phyloP scores from a whole-genome alignment of 2,113 vertebrate genomes.

The Nibea albiflora region DNA sequence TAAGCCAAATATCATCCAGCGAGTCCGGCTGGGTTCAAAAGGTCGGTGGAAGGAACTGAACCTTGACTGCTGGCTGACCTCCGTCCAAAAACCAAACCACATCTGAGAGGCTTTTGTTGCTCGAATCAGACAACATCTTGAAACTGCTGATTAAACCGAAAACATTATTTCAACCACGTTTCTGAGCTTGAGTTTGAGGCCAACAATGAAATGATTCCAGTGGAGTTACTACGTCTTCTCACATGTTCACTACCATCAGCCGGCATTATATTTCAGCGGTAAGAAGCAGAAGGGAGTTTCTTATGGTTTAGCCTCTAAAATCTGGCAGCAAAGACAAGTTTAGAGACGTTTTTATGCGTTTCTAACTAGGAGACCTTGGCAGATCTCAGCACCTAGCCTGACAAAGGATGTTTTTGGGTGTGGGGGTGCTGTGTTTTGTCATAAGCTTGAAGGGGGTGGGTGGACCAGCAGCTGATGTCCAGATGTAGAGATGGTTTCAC shows the following conservation, averaged over 20 bases:
- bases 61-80: constrained; percentile 57
- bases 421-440: constrained; percentile 66
- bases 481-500: constrained; percentile 73
- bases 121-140: constrained; percentile 3
- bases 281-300: background rate
- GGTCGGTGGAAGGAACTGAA: constrained; percentile 57
- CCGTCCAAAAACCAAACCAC: constrained; percentile 2
- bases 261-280: background rate
- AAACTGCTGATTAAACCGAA: background rate
- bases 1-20: constrained; percentile 26
- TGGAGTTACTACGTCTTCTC: background rate
- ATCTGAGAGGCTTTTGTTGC: background rate
- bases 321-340: background rate
- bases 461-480: constrained; percentile 74
- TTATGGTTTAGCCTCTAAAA: constrained; percentile 12
- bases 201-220: background rate
- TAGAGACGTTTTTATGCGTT: background rate
- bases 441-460: constrained; percentile 55
- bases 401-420: constrained; percentile 64
- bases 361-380: constrained; percentile 32
- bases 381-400: constrained; percentile 46
- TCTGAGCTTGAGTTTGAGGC: background rate
- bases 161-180: background rate
- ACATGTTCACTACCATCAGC: too few species aligned
- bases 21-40: constrained; percentile 48